phyloP scores from a whole-genome alignment of 2,888 invertebrate species.

The Tenthredo mesomela region DNA sequence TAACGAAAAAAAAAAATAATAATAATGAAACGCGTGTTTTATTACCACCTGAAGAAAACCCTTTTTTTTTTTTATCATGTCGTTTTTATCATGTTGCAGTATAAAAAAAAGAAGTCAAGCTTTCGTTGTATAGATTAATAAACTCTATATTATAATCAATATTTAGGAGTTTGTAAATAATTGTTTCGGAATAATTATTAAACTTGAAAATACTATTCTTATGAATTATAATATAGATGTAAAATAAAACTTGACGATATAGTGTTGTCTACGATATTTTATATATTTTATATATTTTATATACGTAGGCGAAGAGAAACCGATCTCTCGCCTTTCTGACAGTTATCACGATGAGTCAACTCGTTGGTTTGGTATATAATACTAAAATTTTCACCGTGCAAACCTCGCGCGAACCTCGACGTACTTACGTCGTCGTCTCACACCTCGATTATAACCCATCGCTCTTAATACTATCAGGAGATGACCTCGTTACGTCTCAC shows the following conservation, averaged over 20 bases:
- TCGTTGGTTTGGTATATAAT: not conserved
- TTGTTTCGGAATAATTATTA: not conserved
- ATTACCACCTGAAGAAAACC: too few relatives aligned
- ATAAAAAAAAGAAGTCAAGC: not conserved
- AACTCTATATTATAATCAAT: not conserved
- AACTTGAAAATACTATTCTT: not conserved
- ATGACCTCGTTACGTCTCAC: conserved; percentile 24
- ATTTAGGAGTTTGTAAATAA: not conserved
- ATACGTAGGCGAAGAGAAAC: not conserved
- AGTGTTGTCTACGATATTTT: too few relatives aligned
- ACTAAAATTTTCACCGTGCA: conserved; percentile 14
- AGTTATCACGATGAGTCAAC: conserved; percentile 11
- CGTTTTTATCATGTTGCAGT: not conserved
- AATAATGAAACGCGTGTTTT: not conserved
- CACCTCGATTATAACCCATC: not conserved
- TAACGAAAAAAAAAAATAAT: not conserved
- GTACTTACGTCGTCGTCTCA: too few relatives aligned
- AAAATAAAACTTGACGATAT: too few relatives aligned
- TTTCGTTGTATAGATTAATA: not conserved
- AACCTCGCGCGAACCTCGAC: not conserved
- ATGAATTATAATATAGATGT: too few relatives aligned
- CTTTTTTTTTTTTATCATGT: too few relatives aligned
- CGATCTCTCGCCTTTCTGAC: not conserved
- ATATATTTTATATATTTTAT: too few relatives aligned
- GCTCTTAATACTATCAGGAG: not conserved